Conservation (phyloP, 1,140 invertebrate genomes). For the Polypedilum pembai region DNA sequence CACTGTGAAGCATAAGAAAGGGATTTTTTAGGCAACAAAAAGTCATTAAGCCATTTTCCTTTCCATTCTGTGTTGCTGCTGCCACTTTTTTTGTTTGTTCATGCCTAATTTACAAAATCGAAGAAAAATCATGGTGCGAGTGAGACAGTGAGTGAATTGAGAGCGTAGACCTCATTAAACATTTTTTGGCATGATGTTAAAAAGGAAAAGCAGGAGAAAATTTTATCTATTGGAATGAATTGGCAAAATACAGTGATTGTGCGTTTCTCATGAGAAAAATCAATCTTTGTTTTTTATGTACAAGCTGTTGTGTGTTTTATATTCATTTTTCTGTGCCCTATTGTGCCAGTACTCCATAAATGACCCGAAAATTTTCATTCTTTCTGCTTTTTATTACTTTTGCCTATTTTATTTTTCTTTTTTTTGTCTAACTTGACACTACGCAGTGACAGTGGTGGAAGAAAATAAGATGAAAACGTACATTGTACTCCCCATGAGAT, state of each 20-base stretch:
- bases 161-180: slow-evolving; percentile 10
- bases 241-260: slow-evolving; percentile 2
- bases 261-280: background rate
- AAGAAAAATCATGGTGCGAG: background rate
- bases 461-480: too few relatives aligned
- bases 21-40: background rate
- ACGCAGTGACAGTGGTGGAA: too few relatives aligned
- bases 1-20: too few relatives aligned
- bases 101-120: slow-evolving; percentile 9
- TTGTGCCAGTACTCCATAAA: background rate
- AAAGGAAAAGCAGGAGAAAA: background rate
- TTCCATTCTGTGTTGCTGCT: background rate
- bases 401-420: too few relatives aligned
- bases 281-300: background rate
- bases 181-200: background rate
- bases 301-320: background rate
- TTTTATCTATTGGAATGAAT: slow-evolving; percentile 14
- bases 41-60: slow-evolving; percentile 5
- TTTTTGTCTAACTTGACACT: too few relatives aligned
- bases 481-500: too few relatives aligned
- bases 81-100: background rate
- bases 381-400: too few relatives aligned
- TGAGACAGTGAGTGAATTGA: background rate
- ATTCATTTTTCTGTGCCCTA: background rate
- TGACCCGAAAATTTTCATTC: background rate